phyloP scores from a whole-genome alignment of 2,888 invertebrate species.

The Cheilosia variabilis region DNA sequence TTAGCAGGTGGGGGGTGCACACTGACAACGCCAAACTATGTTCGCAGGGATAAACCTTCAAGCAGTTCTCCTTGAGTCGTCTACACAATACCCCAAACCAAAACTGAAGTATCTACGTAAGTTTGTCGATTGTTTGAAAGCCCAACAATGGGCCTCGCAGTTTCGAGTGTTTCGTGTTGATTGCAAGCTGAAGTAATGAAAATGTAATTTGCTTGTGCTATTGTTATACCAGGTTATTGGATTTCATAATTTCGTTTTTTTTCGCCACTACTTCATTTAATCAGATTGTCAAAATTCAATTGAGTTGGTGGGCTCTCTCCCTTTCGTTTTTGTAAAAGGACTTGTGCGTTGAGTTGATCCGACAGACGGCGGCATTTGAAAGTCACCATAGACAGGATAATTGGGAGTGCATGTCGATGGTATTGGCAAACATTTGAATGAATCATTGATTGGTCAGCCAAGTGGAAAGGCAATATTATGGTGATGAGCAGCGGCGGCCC shows the following conservation, averaged over 20 bases:
- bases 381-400: conserved; percentile 46
- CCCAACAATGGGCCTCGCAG: conserved; percentile 23
- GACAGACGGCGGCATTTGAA: conserved; percentile 2
- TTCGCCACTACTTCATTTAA: background rate
- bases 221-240: conserved; percentile 24
- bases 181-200: conserved; percentile 23
- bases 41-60: conserved; percentile 20
- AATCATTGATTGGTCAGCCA: conserved; percentile 55
- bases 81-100: conserved; percentile 17
- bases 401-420: conserved; percentile 35
- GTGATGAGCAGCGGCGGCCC: background rate
- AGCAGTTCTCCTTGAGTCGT: conserved; percentile 20
- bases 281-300: conserved; percentile 28
- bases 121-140: conserved; percentile 28
- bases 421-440: conserved; percentile 60
- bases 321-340: background rate
- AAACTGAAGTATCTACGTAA: conserved; percentile 7
- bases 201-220: conserved; percentile 29
- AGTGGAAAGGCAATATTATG: conserved; percentile 11
- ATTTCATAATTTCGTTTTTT: background rate
- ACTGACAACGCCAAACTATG: conserved; percentile 12
- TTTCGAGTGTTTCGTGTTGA: conserved; percentile 35
- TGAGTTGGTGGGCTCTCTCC: background rate
- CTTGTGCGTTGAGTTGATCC: background rate
- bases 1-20: background rate